Percentiles rank a stretch among this genome's conserved stretches.
phyloP scores from a whole-genome alignment of 2,888 invertebrate species.

The Perithous albicinctus region DNA sequence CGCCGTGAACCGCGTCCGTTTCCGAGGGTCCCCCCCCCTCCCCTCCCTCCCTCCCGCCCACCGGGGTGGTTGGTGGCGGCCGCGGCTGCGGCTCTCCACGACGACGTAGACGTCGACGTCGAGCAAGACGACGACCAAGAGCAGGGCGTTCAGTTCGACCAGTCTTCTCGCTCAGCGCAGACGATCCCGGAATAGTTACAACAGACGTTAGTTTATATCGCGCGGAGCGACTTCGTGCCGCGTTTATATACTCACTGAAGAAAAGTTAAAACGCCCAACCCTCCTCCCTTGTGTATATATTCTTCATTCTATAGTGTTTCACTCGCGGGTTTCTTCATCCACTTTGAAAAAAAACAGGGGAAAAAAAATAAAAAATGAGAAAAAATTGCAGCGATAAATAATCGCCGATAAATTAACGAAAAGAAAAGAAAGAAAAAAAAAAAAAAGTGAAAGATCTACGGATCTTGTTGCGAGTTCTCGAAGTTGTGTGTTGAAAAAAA shows the following conservation, averaged over 20 bases:
- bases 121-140: slow-evolving; percentile 51
- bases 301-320: neutral
- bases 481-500: neutral
- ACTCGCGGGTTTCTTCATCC: neutral
- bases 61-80: slow-evolving; percentile 10
- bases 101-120: slow-evolving; percentile 59
- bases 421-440: neutral
- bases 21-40: slow-evolving; percentile 58
- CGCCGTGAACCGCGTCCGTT: slow-evolving; percentile 77
- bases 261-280: slow-evolving; percentile 7
- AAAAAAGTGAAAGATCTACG: slow-evolving; percentile 10
- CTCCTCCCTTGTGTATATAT: slow-evolving; percentile 5
- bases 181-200: slow-evolving; percentile 80
- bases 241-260: slow-evolving; percentile 47
- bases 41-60: too few species aligned
- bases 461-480: neutral
- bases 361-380: neutral
- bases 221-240: slow-evolving; percentile 51
- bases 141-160: slow-evolving; percentile 76
- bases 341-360: too few species aligned
- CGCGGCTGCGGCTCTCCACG: slow-evolving; percentile 26
- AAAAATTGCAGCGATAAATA: neutral
- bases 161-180: slow-evolving; percentile 80
- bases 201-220: slow-evolving; percentile 65
- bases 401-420: neutral